These are phyloP conservation scores for Actinopyga echinites DNA, from an alignment of 53 echinoderm and acorn worm species.

Conservation along the genomic window DNA sequence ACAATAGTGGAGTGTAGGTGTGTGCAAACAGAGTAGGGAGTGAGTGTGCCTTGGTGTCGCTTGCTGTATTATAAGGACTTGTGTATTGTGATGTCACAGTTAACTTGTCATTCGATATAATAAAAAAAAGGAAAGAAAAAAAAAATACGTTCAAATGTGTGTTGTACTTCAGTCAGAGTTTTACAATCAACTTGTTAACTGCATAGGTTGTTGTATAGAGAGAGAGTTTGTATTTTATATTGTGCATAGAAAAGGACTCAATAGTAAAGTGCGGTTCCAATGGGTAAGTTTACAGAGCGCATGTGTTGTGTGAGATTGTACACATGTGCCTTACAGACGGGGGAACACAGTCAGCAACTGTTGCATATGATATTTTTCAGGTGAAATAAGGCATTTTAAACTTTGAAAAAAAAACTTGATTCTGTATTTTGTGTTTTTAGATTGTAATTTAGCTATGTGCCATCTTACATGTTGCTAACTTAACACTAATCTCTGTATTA, in stretches of 20 bases:
- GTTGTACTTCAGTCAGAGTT: not conserved
- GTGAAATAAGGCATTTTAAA: too few species aligned
- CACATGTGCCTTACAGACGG: too few species aligned
- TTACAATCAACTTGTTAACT: not conserved
- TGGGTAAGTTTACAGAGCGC: slow-evolving; percentile 1
- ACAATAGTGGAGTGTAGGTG: slow-evolving; percentile 9
- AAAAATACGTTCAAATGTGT: not conserved
- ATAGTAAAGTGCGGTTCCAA: not conserved
- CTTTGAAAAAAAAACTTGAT: too few species aligned
- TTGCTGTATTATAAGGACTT: not conserved
- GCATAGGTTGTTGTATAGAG: not conserved
- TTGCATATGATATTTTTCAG: too few species aligned
- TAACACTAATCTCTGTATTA: too few species aligned
- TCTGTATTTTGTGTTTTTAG: too few species aligned
- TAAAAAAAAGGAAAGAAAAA: slow-evolving; percentile 4
- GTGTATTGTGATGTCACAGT: not conserved
- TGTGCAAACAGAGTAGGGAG: not conserved
- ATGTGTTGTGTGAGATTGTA: not conserved
- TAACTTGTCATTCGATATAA: not conserved
- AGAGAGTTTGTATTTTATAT: not conserved
- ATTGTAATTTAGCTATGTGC: too few species aligned
- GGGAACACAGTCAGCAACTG: too few species aligned
- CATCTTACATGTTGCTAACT: too few species aligned
- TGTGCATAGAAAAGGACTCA: not conserved
- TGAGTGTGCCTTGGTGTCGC: not conserved